Conservation (phyloP, 64 coral and sea anemone genomes). For the Pocillopora damicornis region DNA sequence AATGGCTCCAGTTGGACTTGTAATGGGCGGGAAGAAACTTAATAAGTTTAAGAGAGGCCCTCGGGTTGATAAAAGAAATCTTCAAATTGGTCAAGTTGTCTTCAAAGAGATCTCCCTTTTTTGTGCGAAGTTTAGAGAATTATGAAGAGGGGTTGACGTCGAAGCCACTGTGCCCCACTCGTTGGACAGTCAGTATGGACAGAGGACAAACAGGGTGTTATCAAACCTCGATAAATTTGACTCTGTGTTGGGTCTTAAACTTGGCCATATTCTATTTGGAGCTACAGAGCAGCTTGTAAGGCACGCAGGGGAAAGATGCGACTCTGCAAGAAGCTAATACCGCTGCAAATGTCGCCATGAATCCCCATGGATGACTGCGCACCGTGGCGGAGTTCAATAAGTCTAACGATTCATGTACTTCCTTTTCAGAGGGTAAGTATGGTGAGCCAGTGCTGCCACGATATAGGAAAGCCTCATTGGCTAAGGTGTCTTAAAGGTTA, state of each 20-base stretch:
- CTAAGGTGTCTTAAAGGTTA: slow-evolving; percentile 9
- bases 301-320: slow-evolving; percentile 17
- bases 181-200: slow-evolving; percentile 20
- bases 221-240: slow-evolving; percentile 32
- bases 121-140: neutral
- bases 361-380: neutral
- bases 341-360: slow-evolving; percentile 14
- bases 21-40: neutral
- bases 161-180: slow-evolving; percentile 25
- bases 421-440: slow-evolving; percentile 13
- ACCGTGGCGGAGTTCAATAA: slow-evolving; percentile 30
- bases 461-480: slow-evolving; percentile 21
- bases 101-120: neutral
- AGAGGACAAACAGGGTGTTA: slow-evolving; percentile 18
- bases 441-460: slow-evolving; percentile 33
- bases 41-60: too few relatives aligned
- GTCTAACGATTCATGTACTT: neutral
- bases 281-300: too few relatives aligned
- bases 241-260: slow-evolving; percentile 44
- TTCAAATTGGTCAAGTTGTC: slow-evolving; percentile 3
- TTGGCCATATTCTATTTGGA: slow-evolving; percentile 31
- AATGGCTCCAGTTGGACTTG: slow-evolving; percentile 29
- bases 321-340: slow-evolving; percentile 38
- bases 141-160: neutral
- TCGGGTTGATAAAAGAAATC: too few relatives aligned